These are phyloP conservation scores for Nothura maculosa DNA, from an alignment of 2,797 vertebrate species.

Conservation along the genomic window DNA sequence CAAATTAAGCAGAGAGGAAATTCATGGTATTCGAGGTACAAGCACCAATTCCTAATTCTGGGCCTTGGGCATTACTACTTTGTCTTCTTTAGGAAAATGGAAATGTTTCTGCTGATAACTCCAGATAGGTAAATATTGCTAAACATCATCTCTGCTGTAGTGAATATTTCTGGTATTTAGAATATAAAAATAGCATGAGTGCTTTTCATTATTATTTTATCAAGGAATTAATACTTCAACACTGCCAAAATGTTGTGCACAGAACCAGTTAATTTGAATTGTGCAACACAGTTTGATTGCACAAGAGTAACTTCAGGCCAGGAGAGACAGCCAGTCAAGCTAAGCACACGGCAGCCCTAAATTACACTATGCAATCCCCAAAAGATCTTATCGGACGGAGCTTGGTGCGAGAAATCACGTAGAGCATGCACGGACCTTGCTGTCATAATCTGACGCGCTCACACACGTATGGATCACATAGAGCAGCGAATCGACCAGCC, in stretches of 20 bases:
- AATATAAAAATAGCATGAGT: neutral
- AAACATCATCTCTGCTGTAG: neutral
- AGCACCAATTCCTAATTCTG: neutral
- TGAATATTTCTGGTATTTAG: neutral
- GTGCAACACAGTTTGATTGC: neutral
- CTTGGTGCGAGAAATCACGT: fast-evolving
- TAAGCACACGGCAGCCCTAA: neutral
- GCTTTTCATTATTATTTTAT: neutral
- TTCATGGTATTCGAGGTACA: neutral
- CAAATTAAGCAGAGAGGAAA: neutral
- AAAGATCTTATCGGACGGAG: neutral
- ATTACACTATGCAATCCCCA: fast-evolving
- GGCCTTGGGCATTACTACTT: neutral
- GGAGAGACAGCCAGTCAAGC: neutral
- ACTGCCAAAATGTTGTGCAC: neutral
- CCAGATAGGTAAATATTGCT: neutral
- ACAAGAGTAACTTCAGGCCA: fast-evolving
- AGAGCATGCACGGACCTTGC: slow-evolving; percentile 87
- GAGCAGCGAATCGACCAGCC: slow-evolving; percentile 94
- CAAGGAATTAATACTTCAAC: neutral
- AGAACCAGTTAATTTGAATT: neutral
- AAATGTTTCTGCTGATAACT: neutral
- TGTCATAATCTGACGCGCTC: slow-evolving; percentile 98
- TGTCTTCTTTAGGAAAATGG: neutral
- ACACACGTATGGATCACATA: slow-evolving; percentile 98